Evolutionary conservation across 2,113 vertebrate species (phyloP).

Genomic region (Epinephelus cyanopodus): DNA sequence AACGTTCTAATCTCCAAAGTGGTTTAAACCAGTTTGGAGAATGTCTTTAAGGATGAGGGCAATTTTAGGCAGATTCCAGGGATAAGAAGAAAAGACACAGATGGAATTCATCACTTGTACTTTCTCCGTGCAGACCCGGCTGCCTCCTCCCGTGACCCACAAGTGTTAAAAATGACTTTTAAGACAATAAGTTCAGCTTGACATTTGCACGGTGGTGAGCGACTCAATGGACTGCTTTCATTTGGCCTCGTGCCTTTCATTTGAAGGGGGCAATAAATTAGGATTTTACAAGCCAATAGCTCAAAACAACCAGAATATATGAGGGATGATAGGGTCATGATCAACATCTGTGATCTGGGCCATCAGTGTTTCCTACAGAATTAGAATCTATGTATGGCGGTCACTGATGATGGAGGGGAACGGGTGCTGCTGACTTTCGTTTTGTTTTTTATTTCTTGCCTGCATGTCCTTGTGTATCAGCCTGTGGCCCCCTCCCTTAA

Average conservation of each 20-base stretch:
- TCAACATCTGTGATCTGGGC: neutral
- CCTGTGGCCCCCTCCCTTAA: no score
- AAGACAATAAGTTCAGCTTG: neutral
- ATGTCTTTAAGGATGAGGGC: slow-evolving; percentile 41
- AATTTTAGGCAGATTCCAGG: slow-evolving; percentile 48
- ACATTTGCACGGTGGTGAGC: neutral
- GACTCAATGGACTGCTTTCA: neutral
- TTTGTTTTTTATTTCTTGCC: no score
- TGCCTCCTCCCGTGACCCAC: slow-evolving; percentile 16
- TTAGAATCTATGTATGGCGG: no score
- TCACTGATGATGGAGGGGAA: no score
- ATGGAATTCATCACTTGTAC: slow-evolving; percentile 61
- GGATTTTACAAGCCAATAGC: slow-evolving; percentile 17
- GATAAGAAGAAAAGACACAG: slow-evolving; percentile 53
- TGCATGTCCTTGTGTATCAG: no score
- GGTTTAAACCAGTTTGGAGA: slow-evolving; percentile 56
- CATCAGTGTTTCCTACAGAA: no score
- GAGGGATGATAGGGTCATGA: neutral
- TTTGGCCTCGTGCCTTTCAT: slow-evolving; percentile 5
- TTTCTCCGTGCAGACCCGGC: neutral
- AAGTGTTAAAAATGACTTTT: neutral
- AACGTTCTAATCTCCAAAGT: slow-evolving; percentile 54
- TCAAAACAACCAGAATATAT: neutral
- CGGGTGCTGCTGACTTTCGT: no score
- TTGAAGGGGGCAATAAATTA: slow-evolving; percentile 13